Percentiles rank a stretch among this genome's conserved stretches.
Conservation (phyloP, 2,888 invertebrate species). For the Herminia tarsipennalis region DNA sequence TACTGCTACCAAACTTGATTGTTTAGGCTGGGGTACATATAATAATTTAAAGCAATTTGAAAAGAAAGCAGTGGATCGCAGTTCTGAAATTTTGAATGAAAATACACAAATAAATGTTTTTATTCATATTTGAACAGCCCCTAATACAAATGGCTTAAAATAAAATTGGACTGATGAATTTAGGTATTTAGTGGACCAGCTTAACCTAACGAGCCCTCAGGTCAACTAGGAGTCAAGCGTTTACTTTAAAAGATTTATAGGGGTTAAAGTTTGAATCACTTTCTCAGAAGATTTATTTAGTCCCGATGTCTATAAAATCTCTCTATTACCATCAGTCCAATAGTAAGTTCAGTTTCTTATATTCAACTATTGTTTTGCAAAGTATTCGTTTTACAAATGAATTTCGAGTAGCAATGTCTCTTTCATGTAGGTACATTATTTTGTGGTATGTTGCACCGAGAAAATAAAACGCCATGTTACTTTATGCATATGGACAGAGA, state of each 20-base stretch:
- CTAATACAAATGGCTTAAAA: conserved; percentile 7
- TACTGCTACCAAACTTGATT: not conserved
- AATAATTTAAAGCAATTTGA: too few species aligned
- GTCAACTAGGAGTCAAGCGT: conserved; percentile 41
- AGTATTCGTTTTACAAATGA: conserved; percentile 10
- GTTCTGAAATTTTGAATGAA: too few species aligned
- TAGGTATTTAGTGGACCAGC: conserved; percentile 16
- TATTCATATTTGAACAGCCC: not conserved
- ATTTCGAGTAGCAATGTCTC: conserved; percentile 9
- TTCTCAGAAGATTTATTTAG: conserved; percentile 37
- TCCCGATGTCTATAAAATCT: conserved; percentile 29
- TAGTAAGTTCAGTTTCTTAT: conserved; percentile 30
- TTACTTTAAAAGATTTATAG: conserved; percentile 36
- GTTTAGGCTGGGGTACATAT: too few species aligned
- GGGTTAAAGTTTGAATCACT: conserved; percentile 36
- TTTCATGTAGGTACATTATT: not conserved
- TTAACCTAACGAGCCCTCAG: conserved; percentile 30
- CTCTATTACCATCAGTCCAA: conserved; percentile 27
- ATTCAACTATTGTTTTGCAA: conserved; percentile 23
- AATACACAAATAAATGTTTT: not conserved
- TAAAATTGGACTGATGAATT: conserved; percentile 20
- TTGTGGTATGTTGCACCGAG: not conserved
- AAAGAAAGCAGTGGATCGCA: too few species aligned
- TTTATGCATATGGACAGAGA: conserved; percentile 1
- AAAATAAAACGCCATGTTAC: not conserved